These are phyloP conservation scores for Fistularia tabacaria DNA, from an alignment of 2,797 vertebrate species.

Conservation along the genomic window DNA sequence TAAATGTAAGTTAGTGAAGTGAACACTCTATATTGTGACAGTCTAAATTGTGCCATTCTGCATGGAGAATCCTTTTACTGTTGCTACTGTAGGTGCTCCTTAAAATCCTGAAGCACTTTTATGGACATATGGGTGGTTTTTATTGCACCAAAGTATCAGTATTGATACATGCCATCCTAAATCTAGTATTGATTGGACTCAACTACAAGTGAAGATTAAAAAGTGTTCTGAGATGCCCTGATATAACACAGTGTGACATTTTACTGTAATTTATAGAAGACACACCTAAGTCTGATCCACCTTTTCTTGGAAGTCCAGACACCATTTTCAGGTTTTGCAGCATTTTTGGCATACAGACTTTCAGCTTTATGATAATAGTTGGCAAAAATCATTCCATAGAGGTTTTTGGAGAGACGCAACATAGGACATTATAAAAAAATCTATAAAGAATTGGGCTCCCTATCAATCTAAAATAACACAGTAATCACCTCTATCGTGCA, in stretches of 20 bases:
- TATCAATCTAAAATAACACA: neutral
- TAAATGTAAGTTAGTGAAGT: no score
- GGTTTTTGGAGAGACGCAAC: neutral
- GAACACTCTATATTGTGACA: no score
- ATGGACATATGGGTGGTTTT: no score
- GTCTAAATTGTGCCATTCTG: no score
- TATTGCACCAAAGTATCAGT: no score
- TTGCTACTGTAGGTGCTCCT: no score
- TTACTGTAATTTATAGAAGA: constrained; percentile 9
- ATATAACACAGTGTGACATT: constrained; percentile 25
- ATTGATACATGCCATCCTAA: no score
- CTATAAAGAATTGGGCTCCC: neutral
- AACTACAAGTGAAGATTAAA: no score
- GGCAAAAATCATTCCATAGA: neutral
- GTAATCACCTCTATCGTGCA: no score
- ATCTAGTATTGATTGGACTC: no score
- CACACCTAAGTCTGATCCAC: constrained; percentile 37
- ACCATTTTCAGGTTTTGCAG: constrained; percentile 79
- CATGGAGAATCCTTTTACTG: no score
- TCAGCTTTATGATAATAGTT: constrained; percentile 10
- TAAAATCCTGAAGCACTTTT: no score
- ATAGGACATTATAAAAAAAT: neutral
- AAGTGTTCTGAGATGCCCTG: constrained; percentile 1
- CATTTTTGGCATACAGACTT: constrained; percentile 72
- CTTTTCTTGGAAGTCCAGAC: constrained; percentile 54